Base-by-base conservation (phyloP, 2,113 vertebrate species). In the Triplophysa tibetana region DNA sequence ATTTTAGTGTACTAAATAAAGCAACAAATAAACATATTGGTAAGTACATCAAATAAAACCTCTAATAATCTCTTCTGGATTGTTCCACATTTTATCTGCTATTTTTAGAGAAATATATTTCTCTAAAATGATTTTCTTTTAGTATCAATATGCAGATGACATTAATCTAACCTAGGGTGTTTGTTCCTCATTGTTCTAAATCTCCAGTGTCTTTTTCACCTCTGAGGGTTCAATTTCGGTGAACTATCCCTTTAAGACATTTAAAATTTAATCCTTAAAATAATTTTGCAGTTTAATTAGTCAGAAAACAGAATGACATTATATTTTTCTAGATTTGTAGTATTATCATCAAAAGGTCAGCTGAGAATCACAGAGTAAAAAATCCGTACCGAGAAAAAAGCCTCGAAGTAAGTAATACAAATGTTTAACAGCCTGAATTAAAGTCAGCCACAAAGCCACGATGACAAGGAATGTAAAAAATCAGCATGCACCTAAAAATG, bases 401-500 rank as follows among this genome's bases (percentile, higher is more conserved):
- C 4, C n/a, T 33, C 26, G 17, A 79, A 45, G 76, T 17, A 64
- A 41, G 43, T 16, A 48, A 67, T 19, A 21, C 14, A 62, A 50
- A 63, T 64, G 56, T 48, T 38, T 52, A 41, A n/a, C 21, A 58
- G 23, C 14, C 21, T 50, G 38, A 78, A 69, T 68, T 24, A 17
- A 61, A 79, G 41, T 79, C 60, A 50, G 66, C 66, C 60, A 62
- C 43, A 79, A 72, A 68, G 48, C 50, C 48, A 38, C 17, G 26
- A 43, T 10, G 16, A 76, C 48, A 23, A 13, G 16, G 6, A 45
- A 70, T 61, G 26, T 52, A 4, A 87, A 86, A 90, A 88, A 89
- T 88, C 81, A 82, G 72, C 41, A 45, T 85, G 85, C 77, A 85
- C 84, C 62, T 73, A 38, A 84, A 86, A 70, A 64, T 88, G 86